phyloP scores from a whole-genome alignment of 1,140 invertebrate species.

The Schmidtea mediterranea region DNA sequence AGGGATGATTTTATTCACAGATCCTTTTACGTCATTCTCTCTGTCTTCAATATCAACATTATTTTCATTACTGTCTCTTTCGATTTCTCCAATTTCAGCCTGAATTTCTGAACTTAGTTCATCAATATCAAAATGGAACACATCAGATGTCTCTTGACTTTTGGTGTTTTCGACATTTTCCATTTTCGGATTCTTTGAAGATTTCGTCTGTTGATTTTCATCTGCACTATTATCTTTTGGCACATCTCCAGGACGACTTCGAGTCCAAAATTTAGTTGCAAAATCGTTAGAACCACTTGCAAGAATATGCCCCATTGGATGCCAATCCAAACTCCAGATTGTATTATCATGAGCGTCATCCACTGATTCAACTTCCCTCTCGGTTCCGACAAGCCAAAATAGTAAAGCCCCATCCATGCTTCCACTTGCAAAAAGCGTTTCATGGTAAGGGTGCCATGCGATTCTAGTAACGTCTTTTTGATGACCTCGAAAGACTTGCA shows the following conservation, averaged over 20 bases:
- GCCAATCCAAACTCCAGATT: constrained; percentile 94
- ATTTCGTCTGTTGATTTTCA: no score
- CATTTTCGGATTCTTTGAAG: no score
- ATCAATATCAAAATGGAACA: no score
- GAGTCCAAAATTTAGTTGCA: constrained; percentile 90
- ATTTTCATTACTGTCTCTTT: no score
- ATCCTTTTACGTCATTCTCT: no score
- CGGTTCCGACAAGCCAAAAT: constrained; percentile 89
- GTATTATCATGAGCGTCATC: constrained; percentile 95
- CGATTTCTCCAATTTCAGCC: no score
- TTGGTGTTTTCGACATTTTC: no score
- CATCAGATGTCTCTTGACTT: no score
- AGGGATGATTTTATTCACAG: no score
- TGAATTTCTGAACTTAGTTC: no score
- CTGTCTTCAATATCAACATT: no score
- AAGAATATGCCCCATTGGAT: constrained; percentile 88
- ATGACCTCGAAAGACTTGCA: constrained; percentile 84
- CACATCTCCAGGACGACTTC: constrained; percentile 82
- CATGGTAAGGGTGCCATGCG: constrained; percentile 87
- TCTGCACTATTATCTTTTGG: constrained; percentile 50
- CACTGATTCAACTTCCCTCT: constrained; percentile 87
- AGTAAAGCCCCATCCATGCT: constrained; percentile 86
- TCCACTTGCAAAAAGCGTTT: constrained; percentile 74
- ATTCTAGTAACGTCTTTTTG: constrained; percentile 89
- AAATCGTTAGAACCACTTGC: constrained; percentile 94